phyloP scores from a whole-genome alignment of 2,113 vertebrate genomes.

The Deroptyus accipitrinus region DNA sequence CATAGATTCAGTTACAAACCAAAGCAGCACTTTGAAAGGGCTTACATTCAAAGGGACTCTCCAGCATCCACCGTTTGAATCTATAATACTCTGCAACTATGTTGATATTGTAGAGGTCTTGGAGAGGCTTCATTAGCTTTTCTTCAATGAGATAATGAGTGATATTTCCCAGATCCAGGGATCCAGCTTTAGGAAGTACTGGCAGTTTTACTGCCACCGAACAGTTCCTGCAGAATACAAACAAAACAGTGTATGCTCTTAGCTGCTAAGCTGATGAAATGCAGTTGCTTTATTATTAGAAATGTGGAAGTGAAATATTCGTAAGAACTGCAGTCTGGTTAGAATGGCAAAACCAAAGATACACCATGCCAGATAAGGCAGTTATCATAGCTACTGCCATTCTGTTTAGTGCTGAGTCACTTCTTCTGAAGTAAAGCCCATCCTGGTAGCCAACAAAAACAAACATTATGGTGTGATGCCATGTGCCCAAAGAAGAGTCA shows the following conservation, averaged over 20 bases:
- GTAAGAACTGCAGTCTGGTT: background rate
- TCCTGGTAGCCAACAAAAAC: background rate
- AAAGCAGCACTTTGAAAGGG: background rate
- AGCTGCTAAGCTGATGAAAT: background rate
- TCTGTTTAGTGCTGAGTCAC: background rate
- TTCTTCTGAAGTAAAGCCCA: background rate
- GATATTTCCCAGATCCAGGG: constrained; percentile 61
- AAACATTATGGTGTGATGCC: background rate
- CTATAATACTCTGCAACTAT: constrained; percentile 76
- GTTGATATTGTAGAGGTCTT: constrained; percentile 61
- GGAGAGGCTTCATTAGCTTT: constrained; percentile 77
- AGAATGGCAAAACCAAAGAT: background rate
- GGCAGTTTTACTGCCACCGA: constrained; percentile 69
- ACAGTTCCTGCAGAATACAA: constrained; percentile 70
- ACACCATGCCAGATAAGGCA: background rate
- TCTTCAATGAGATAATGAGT: constrained; percentile 80
- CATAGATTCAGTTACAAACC: background rate
- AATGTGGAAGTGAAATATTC: constrained; percentile 32
- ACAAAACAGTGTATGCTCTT: background rate
- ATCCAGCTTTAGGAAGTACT: constrained; percentile 49
- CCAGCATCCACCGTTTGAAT: constrained; percentile 79
- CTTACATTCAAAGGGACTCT: constrained; percentile 81
- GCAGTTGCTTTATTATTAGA: background rate
- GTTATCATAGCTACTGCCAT: background rate
- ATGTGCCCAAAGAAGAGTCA: background rate